Base-by-base conservation (phyloP, 30 jellyfish, hydroid and myxozoan species). In the Clytia hemisphaerica region DNA sequence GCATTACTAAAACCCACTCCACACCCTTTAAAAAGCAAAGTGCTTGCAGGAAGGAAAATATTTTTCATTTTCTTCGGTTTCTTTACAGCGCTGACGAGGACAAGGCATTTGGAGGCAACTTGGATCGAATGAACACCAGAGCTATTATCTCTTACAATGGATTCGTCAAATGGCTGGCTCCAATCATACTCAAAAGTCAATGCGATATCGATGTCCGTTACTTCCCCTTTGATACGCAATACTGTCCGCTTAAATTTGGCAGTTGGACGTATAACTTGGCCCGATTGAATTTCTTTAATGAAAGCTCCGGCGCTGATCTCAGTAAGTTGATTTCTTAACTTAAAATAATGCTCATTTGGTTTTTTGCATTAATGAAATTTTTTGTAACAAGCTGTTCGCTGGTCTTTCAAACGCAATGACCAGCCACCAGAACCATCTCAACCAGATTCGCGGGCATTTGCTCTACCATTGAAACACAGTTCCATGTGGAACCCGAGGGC, bases 31-130 rank as follows among this genome's bases (percentile, higher is more conserved):
- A n/a, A n/a, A n/a, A n/a, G n/a, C n/a, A n/a, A n/a, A n/a, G n/a
- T n/a, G n/a, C n/a, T n/a, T n/a, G 33, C 12, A 7, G 12, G 21
- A 12, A 21, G 22, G 12, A 7, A 51, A 12, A 12, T 9, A 51
- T 51, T 51, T 51, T 51, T 7, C n/a, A n/a, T 45, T 7, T 29
- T 45, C 18, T 45, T 45, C 28, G 9, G 9, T 53, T 31, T 25
- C 29, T 26, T 54, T 58, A 51, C 24, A 89, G 98, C 66, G 98
- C 98, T 18, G 98, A 89, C 50, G 98, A 89, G 63, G 98, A 89
- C 93, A 89, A 89, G 57, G 76, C 95, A 21, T 89, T 89, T 89
- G 98, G 98, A 12, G 98, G 98, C 18, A 89, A 89, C 57, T 49
- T 89, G 18, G 98, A 89, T 58, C 88, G 98, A 0, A 37, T 89